Base-by-base conservation (phyloP, 2,113 vertebrate genomes). In the Sander vitreus region DNA sequence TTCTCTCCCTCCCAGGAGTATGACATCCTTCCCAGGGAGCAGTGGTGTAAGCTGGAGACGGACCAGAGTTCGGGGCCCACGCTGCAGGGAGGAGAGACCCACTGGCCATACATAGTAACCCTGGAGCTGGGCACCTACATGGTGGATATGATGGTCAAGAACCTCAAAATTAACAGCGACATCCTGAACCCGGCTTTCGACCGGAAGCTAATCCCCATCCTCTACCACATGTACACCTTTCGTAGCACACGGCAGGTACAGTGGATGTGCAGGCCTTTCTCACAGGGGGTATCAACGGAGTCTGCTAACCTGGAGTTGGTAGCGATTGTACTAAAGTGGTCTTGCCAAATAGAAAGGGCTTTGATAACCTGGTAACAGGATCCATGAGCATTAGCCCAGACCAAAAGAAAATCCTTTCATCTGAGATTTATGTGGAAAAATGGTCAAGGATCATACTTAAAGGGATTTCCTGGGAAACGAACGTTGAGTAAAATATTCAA, bases 161-260 rank as follows among this genome's bases (percentile, higher is more conserved):
- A 93, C 0, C 87, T 97, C 15, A 97, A 95, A 88, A 91, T 99
- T 80, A 94, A 95, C 1, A 94, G 84, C 73, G 93, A 95, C 88
- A 82, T 96, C 76, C 90, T 95, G 12, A 94, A 85, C 2, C 85
- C 67, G 0, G 76, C 67, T 19, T 50, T 82, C 9, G 43, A 94
- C 19, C 66, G 71, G 57, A 96, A 87, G 53, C 89, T 91, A 47
- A 95, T 99, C 80, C 96, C 97, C 0, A 94, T 97, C 54, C 95
- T 99, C 25, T 99, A 99, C 87, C 98, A 99, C 33, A 94, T 99
- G 92, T 99, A 99, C 81, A 95, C 97, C 51, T 99, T 98, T 91
- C 97, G 94, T 9, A 96, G 94, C 91, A 94, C 66, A 53, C 94
- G 92, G 27, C 97, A 99, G 97, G 98, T 97, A 91, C 86, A 15